phyloP scores from a whole-genome alignment of 2,888 invertebrate species.

The Spilarctia lutea region DNA sequence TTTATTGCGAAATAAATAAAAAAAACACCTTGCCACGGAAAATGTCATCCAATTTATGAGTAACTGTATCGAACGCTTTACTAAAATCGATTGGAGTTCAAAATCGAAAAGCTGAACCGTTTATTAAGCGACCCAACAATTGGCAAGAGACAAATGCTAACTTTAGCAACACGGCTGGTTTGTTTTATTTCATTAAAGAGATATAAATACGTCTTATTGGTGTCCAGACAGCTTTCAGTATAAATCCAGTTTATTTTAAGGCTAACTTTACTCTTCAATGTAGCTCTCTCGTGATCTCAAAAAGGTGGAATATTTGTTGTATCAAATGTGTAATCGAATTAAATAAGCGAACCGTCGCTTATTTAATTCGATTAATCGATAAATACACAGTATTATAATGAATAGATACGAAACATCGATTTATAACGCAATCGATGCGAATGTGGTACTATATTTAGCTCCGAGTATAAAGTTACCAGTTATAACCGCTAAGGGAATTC shows the following conservation, averaged over 20 bases:
- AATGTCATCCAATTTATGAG: background rate
- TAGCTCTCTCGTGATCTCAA: constrained; percentile 19
- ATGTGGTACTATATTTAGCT: constrained; percentile 57
- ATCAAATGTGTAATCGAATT: too few relatives aligned
- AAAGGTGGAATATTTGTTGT: background rate
- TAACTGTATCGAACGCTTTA: constrained; percentile 1
- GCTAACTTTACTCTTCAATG: constrained; percentile 29
- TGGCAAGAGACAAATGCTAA: constrained; percentile 51
- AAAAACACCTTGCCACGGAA: background rate
- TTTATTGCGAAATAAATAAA: background rate
- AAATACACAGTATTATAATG: background rate
- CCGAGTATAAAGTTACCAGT: constrained; percentile 52
- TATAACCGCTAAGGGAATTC: constrained; percentile 57
- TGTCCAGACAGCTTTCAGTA: constrained; percentile 47
- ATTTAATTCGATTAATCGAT: background rate
- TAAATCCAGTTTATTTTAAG: constrained; percentile 53
- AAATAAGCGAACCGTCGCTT: too few relatives aligned
- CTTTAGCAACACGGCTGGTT: constrained; percentile 36
- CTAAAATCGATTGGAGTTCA: constrained; percentile 16
- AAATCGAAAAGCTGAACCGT: constrained; percentile 31
- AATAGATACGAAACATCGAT: constrained; percentile 42
- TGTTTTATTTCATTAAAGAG: constrained; percentile 50
- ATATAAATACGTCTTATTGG: constrained; percentile 53
- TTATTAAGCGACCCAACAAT: constrained; percentile 40
- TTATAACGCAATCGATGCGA: constrained; percentile 50